phyloP scores from a whole-genome alignment of 2,888 invertebrate species.

The Mamestra brassicae region DNA sequence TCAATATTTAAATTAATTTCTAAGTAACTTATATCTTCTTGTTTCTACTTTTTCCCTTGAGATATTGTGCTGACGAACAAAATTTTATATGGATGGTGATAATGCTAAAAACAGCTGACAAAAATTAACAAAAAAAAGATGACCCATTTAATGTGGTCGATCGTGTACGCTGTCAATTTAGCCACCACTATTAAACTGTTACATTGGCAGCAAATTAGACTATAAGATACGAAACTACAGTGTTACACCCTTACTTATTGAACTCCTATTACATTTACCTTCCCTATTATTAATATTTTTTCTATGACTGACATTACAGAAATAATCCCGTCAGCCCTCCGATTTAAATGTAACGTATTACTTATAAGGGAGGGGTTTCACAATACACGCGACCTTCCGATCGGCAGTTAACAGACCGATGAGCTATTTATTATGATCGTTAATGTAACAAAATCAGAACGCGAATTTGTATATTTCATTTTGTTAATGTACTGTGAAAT shows the following conservation, averaged over 20 bases:
- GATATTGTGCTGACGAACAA: background rate
- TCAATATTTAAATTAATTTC: constrained; percentile 49
- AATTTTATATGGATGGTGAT: background rate
- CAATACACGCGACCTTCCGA: constrained; percentile 59
- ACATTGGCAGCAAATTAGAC: background rate
- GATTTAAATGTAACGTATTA: constrained; percentile 52
- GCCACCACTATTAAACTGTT: background rate
- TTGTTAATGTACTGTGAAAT: constrained; percentile 1
- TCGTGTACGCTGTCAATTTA: background rate
- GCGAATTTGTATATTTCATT: background rate
- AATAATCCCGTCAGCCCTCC: constrained; percentile 58
- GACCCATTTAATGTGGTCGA: constrained; percentile 11
- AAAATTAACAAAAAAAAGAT: background rate
- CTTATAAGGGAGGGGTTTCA: constrained; percentile 45
- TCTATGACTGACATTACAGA: constrained; percentile 42
- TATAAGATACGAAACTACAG: constrained; percentile 14
- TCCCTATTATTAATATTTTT: constrained; percentile 26
- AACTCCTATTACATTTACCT: constrained; percentile 32
- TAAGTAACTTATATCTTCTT: background rate
- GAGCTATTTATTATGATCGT: constrained; percentile 25
- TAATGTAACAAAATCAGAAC: constrained; percentile 40
- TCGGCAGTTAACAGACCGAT: constrained; percentile 35
- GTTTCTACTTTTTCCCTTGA: background rate
- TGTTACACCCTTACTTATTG: constrained; percentile 3
- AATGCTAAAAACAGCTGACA: constrained; percentile 11